Base-by-base conservation (phyloP, 1,140 invertebrate genomes). In the Mactra quadrangularis region DNA sequence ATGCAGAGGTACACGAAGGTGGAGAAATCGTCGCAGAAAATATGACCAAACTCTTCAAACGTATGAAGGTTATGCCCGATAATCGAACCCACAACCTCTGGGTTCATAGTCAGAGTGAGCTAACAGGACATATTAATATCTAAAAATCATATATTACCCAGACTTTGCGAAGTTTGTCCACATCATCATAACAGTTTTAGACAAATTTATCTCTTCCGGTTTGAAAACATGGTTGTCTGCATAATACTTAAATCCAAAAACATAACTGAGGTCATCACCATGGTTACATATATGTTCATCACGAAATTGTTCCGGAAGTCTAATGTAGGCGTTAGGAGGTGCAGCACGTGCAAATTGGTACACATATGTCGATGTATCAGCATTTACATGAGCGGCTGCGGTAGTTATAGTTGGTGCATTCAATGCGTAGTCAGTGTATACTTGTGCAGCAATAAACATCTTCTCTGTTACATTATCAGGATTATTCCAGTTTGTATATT, bases 101-200 rank as follows among this genome's bases (percentile, higher is more conserved):
- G n/a, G n/a, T n/a, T n/a, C n/a, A n/a, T n/a, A n/a, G n/a, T n/a
- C n/a, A n/a, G n/a, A n/a, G n/a, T n/a, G n/a, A n/a, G n/a, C n/a
- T n/a, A n/a, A n/a, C n/a, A n/a, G n/a, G n/a, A n/a, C n/a, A n/a
- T n/a, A n/a, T n/a, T n/a, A n/a, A n/a, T n/a, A n/a, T n/a, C n/a
- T n/a, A n/a, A n/a, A n/a, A n/a, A n/a, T n/a, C n/a, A n/a, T n/a
- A n/a, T n/a, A n/a, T 33, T 25, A 64, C 60, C 60, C 60, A 2
- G 64, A 47, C 41, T 68, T 68, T 45, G 64, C 35, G 33, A 68
- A 68, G 38, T 68, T 68, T 7, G 64, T 38, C 64, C 64, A 68
- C 35, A 68, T 47, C 7, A 7, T 68, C 64, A 68, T 68, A 17
- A 68, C 1, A 1, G 64, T 38, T 68, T 68, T 68, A 33, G 64